Conservation (phyloP, 1,140 invertebrate genomes). For the Lethrus apterus region DNA sequence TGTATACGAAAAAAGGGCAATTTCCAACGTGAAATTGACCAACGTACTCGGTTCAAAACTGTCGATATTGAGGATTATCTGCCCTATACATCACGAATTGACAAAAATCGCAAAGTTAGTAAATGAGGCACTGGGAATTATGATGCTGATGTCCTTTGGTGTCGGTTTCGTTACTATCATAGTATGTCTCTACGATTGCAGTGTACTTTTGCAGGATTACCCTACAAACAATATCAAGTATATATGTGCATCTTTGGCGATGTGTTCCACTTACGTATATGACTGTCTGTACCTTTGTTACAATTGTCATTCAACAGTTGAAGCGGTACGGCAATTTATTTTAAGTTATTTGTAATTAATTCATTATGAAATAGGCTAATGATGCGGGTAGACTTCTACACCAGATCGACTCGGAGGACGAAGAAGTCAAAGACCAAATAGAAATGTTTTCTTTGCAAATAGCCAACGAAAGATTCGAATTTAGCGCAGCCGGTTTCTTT, state of each 20-base stretch:
- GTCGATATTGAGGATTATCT: constrained; percentile 16
- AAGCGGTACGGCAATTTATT: constrained; percentile 18
- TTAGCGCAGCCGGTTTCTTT: constrained; percentile 28
- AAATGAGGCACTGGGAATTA: constrained; percentile 20
- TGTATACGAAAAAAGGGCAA: not conserved
- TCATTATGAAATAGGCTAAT: constrained; percentile 15
- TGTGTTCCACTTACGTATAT: constrained; percentile 13
- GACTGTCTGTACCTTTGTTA: constrained; percentile 19
- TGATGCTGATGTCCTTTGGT: constrained; percentile 13
- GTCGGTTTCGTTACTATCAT: constrained; percentile 16
- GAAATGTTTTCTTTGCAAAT: constrained; percentile 31
- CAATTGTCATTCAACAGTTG: constrained; percentile 23
- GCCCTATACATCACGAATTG: constrained; percentile 20
- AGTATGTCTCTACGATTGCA: constrained; percentile 13
- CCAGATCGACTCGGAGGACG: constrained; percentile 24
- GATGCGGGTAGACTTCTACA: constrained; percentile 25
- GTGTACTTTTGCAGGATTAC: constrained; percentile 9
- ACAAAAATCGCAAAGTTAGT: constrained; percentile 15
- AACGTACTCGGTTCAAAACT: constrained; percentile 8
- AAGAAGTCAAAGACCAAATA: constrained; percentile 23
- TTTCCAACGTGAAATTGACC: constrained; percentile 4
- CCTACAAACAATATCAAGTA: not conserved
- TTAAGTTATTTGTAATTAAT: not conserved
- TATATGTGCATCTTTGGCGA: constrained; percentile 1
- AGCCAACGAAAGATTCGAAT: constrained; percentile 25